Base-by-base conservation (phyloP, 2,113 vertebrate genomes). In the Osmerus eperlanus region DNA sequence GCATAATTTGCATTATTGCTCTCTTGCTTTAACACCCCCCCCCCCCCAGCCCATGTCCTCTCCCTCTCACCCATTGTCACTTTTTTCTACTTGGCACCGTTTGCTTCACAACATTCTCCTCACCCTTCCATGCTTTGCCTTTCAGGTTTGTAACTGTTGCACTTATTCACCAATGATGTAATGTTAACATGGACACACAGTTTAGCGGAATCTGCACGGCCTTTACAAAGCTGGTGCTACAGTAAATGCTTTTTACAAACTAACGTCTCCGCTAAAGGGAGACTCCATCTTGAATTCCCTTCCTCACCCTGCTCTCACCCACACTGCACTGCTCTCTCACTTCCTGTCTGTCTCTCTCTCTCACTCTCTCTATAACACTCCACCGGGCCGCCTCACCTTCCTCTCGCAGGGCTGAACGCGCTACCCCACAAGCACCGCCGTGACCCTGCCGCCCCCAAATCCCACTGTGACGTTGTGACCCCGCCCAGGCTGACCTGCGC, bases 381-480 rank as follows among this genome's bases (percentile, higher is more conserved):
- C 74, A 72, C 75, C 80, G n/a, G 32, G 61, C 88, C 76, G 85
- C 72, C 67, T 82, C 79, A 72, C 59, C 86, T 83, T 79, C 80
- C 68, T 21, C 61, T 87, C 75, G 73, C 83, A 90, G 89, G 88
- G 81, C 81, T 88, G 75, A 68, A 80, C 56, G 62, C 81, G 16
- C 70, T 83, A 0, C 79, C 71, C 4, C 85, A 82, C n/a, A 79
- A 78, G 16, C 85, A 85, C 75, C 85, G 84, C 36, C 83, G 73
- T 1, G 80, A 82, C 71, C 82, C 80, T 63, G 14, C 73, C 0
- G 76, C 77, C 62, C 68, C 75, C 69, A 82, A 74, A 41, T 62
- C 73, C 80, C 84, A 81, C 81, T 86, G 83, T 25, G 84, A 85
- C 74, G 25, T 83, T 67, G 60, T 81, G 16, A 3, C 67, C 6